These are phyloP conservation scores for Karalla daura DNA, from an alignment of 2,797 vertebrate species.

Conservation along the genomic window DNA sequence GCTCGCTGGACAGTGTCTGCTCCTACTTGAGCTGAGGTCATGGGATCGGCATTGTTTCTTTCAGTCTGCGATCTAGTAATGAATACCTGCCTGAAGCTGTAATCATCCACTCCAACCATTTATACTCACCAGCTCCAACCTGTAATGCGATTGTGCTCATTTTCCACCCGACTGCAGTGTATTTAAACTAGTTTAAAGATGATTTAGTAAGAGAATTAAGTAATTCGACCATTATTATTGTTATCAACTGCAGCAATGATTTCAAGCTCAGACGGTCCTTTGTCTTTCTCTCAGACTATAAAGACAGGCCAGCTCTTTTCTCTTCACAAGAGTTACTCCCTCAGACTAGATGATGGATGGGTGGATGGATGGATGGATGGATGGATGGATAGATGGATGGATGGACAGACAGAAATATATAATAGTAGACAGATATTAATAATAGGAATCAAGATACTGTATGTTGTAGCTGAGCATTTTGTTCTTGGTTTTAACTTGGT, in stretches of 20 bases:
- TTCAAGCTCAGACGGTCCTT: neutral
- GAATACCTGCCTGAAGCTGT: conserved; percentile 37
- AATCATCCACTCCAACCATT: conserved; percentile 55
- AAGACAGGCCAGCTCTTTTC: neutral
- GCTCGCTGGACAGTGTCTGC: neutral
- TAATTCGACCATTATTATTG: conserved; percentile 7
- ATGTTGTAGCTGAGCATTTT: no score
- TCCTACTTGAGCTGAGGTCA: neutral
- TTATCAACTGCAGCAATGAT: neutral
- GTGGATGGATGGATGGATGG: no score
- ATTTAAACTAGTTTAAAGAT: conserved; percentile 20
- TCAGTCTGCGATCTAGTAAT: conserved; percentile 19
- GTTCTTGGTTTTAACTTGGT: no score
- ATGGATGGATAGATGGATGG: no score
- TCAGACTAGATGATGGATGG: neutral
- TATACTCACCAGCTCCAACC: conserved; percentile 34
- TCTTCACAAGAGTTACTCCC: neutral
- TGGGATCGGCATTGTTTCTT: conserved; percentile 4
- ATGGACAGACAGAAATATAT: no score
- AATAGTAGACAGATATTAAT: no score
- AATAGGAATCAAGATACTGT: no score
- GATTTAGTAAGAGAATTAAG: conserved; percentile 16
- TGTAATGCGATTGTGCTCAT: conserved; percentile 33
- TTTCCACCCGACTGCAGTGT: conserved; percentile 18
- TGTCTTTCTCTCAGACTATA: neutral